These are phyloP conservation scores for Trichopoda pennipes DNA, from an alignment of 2,888 invertebrate species.

Conservation along the genomic window DNA sequence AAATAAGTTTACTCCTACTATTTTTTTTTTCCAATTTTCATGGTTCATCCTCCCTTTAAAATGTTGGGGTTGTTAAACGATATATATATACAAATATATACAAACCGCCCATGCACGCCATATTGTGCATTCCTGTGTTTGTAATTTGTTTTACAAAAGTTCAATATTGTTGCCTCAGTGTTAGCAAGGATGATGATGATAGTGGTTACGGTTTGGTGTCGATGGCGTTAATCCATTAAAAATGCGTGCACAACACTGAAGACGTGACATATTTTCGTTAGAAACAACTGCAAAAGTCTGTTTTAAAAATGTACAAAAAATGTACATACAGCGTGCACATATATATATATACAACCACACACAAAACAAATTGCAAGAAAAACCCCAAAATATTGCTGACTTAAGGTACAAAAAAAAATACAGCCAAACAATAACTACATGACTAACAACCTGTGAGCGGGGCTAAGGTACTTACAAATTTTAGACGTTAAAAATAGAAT, in stretches of 20 bases:
- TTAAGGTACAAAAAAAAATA: slow-evolving; percentile 49
- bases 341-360: background rate
- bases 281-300: slow-evolving; percentile 31
- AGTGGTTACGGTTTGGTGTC: slow-evolving; percentile 4
- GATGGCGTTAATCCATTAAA: slow-evolving; percentile 60
- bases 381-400: slow-evolving; percentile 54
- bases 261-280: slow-evolving; percentile 63
- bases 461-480: slow-evolving; percentile 12
- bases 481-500: slow-evolving; percentile 32
- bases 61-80: no score
- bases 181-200: background rate
- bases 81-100: no score
- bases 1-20: no score
- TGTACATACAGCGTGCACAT: background rate
- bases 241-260: slow-evolving; percentile 63
- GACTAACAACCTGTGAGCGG: slow-evolving; percentile 39
- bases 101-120: no score
- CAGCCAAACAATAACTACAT: background rate
- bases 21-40: no score
- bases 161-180: slow-evolving; percentile 33
- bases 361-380: slow-evolving; percentile 6
- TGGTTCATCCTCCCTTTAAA: no score
- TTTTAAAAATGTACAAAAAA: slow-evolving; percentile 39
- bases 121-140: background rate
- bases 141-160: slow-evolving; percentile 24